A percentile compares a stretch with the other conserved stretches of the same genome.
phyloP scores from a whole-genome alignment of 2,797 vertebrate species.

The Pseudomugil tenellus region DNA sequence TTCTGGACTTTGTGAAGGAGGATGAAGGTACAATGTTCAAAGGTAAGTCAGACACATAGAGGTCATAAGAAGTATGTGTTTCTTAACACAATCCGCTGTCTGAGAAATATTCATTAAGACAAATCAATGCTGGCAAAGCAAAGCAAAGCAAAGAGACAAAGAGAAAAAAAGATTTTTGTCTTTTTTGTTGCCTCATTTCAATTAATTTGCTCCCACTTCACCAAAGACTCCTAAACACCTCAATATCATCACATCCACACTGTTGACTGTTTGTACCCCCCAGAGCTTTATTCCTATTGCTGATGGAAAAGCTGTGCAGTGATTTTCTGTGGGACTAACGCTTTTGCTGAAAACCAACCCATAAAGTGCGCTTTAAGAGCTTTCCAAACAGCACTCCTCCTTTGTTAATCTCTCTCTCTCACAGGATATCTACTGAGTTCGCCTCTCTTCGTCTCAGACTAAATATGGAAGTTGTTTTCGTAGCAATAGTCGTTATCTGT shows the following conservation, averaged over 20 bases:
- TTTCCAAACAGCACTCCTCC: conserved; percentile 10
- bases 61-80: conserved; percentile 5
- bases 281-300: not conserved
- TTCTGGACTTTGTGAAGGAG: not conserved
- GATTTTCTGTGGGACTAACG: not conserved
- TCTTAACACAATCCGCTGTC: conserved; percentile 55
- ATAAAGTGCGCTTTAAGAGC: not conserved
- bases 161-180: not conserved
- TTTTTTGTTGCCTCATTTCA: conserved; percentile 7
- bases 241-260: not conserved
- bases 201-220: conserved; percentile 1
- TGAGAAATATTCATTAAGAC: conserved; percentile 53
- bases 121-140: conserved; percentile 38
- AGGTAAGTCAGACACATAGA: conserved; percentile 16
- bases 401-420: conserved; percentile 25
- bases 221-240: not conserved
- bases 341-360: not conserved
- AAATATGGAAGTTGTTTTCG: conserved; percentile 79
- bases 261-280: not conserved
- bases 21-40: conserved; percentile 5
- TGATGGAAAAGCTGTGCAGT: not conserved
- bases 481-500: conserved; percentile 44
- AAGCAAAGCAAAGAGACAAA: not conserved
- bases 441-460: conserved; percentile 62
- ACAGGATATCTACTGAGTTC: conserved; percentile 11